Percentiles rank a stretch among this genome's conserved stretches.
Evolutionary conservation across 92 coral and sea anemone genomes (phyloP).

Genomic region (Ricordea florida): DNA sequence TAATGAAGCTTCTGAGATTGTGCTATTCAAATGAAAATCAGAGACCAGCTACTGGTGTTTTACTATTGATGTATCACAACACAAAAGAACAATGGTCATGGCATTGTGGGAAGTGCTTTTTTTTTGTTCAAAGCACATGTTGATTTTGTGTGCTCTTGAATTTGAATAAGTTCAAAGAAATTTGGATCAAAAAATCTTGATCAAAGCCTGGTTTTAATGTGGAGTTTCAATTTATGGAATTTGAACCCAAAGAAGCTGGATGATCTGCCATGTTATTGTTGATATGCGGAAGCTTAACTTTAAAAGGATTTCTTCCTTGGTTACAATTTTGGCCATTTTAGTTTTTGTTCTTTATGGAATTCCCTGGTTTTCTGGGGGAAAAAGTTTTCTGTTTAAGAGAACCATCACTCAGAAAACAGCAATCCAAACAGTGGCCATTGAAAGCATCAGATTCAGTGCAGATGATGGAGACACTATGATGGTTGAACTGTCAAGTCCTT

Average conservation of each 20-base stretch:
- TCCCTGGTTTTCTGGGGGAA: constrained; percentile 2
- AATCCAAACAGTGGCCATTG: neutral
- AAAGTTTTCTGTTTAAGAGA: neutral
- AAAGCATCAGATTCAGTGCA: neutral
- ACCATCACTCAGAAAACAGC: neutral
- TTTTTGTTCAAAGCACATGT: constrained; percentile 7
- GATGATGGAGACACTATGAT: neutral
- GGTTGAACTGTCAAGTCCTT: constrained; percentile 56
- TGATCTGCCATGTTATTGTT: neutral
- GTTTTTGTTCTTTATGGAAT: constrained; percentile 2
- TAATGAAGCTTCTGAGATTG: too few relatives aligned
- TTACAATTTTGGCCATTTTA: neutral
- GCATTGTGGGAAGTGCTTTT: neutral
- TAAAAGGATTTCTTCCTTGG: constrained; percentile 10
- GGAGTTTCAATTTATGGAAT: too few relatives aligned
- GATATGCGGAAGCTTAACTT: constrained; percentile 10
- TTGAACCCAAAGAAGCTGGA: neutral
- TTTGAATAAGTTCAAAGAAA: neutral
- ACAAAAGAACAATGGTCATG: neutral
- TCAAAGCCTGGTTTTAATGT: too few relatives aligned
- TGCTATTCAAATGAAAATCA: too few relatives aligned
- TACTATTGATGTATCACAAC: neutral
- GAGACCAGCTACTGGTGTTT: constrained; percentile 2
- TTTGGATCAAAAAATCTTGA: neutral
- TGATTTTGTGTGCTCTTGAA: neutral